Conservation (phyloP, 2,797 vertebrate species). For the Danio choprae region DNA sequence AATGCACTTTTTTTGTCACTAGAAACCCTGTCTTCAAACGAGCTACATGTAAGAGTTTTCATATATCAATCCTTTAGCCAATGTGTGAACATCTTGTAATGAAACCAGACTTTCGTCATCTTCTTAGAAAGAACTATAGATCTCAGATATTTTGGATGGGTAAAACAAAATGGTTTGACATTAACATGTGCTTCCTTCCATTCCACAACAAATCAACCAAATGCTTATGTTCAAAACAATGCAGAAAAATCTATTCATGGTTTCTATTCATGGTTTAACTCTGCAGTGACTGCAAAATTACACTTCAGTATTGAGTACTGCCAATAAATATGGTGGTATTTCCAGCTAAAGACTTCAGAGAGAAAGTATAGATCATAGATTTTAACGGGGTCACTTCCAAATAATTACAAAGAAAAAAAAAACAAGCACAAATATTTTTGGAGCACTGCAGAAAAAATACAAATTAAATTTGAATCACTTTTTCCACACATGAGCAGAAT, state of each 20-base stretch:
- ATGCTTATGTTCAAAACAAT: too few relatives aligned
- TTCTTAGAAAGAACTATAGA: too few relatives aligned
- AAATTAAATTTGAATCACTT: background rate
- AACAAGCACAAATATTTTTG: background rate
- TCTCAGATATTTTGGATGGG: too few relatives aligned
- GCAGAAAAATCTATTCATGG: too few relatives aligned
- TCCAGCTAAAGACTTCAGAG: background rate
- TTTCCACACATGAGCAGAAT: background rate
- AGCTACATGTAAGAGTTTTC: too few relatives aligned
- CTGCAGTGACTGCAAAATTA: background rate
- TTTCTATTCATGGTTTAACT: too few relatives aligned
- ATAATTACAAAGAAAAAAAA: background rate
- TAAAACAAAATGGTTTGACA: too few relatives aligned
- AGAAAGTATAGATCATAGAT: background rate
- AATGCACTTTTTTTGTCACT: background rate
- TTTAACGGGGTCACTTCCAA: slow-evolving; percentile 5
- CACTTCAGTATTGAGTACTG: background rate
- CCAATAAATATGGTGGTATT: background rate
- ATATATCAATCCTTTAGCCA: too few relatives aligned
- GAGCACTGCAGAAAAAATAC: background rate
- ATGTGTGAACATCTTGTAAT: too few relatives aligned
- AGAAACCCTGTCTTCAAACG: background rate
- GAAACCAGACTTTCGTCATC: too few relatives aligned
- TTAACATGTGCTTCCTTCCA: too few relatives aligned
- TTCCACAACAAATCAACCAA: too few relatives aligned